phyloP scores from a whole-genome alignment of 2,888 invertebrate genomes.

The Callyntrura guangdongensis region DNA sequence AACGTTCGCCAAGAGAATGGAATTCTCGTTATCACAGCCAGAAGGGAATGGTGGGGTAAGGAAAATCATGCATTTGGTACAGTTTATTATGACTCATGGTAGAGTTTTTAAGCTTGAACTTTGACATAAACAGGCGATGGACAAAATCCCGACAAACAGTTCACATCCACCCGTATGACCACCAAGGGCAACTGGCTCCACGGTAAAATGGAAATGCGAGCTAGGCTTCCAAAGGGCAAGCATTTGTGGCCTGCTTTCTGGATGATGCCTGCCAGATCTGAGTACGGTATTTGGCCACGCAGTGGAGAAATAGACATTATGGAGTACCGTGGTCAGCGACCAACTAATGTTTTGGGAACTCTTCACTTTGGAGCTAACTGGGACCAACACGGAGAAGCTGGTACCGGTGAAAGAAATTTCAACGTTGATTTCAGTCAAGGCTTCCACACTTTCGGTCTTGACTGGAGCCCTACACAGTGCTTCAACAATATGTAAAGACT shows the following conservation, averaged over 20 bases:
- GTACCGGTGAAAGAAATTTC: slow-evolving; percentile 68
- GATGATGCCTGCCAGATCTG: slow-evolving; percentile 80
- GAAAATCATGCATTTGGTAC: background rate
- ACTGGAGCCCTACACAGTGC: slow-evolving; percentile 70
- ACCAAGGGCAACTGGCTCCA: slow-evolving; percentile 80
- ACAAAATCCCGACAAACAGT: slow-evolving; percentile 76
- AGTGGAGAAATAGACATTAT: slow-evolving; percentile 81
- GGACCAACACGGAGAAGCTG: slow-evolving; percentile 65
- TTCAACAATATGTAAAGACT: slow-evolving; percentile 37
- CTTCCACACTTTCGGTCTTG: slow-evolving; percentile 78
- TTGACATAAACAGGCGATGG: slow-evolving; percentile 70
- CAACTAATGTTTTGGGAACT: slow-evolving; percentile 77
- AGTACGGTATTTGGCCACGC: slow-evolving; percentile 80
- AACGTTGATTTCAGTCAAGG: slow-evolving; percentile 77
- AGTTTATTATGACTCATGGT: too few relatives aligned
- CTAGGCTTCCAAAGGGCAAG: slow-evolving; percentile 82
- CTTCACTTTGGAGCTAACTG: slow-evolving; percentile 79
- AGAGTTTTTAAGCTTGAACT: background rate
- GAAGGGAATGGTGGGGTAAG: slow-evolving; percentile 80
- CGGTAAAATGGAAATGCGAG: slow-evolving; percentile 82
- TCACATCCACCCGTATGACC: slow-evolving; percentile 82
- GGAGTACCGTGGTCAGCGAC: slow-evolving; percentile 80
- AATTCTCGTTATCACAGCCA: slow-evolving; percentile 75
- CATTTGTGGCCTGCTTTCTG: slow-evolving; percentile 82
- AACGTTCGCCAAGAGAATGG: slow-evolving; percentile 82